Base-by-base conservation (phyloP, 1,140 invertebrate genomes). In the Bombus waltoni region DNA sequence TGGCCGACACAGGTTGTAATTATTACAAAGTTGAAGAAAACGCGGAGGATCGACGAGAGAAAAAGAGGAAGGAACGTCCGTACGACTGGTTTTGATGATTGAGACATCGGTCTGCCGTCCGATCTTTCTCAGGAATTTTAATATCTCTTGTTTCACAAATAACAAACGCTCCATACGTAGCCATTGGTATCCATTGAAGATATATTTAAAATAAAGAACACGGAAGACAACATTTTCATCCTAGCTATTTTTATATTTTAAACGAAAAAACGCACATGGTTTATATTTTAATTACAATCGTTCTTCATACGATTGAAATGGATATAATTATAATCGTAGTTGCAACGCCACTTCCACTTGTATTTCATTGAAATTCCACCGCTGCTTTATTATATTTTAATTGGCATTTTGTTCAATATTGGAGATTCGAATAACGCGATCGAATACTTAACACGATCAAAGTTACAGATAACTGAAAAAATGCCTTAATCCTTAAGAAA, bases 11-110 rank as follows among this genome's bases (percentile, higher is more conserved):
- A 71, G 57, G 18, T 83, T 80, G 76, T 89, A 89, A 89, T 89
- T 89, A 89, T 85, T 85, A 81, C 79, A 85, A 85, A 85, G 71
- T 81, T 38, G 71, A 81, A 74, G 71, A 81, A 81, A 85, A 81
- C 79, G 70, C 18, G 35, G n/a, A 74, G 77, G 32, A 59, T 72
- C 40, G 47, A 6, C 8, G 9, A n/a, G n/a, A n/a, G 53, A 42
- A 68, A 66, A 74, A 65, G 70, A 35, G 59, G 38, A 66, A 32
- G 44, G 71, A 42, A 53, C 44, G 47, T n/a, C 22, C 32, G 59
- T 32, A 47, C 42, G 42, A 70, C 44, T 53, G 79, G 44, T 72
- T 42, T 5, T 11, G 6, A 25, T 42, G 42, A 81, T 73, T 73
- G 70, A 81, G 80, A 81, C 47, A 59, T 81, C 13, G 28, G 8